Percentiles rank a stretch among this genome's conserved stretches.
phyloP scores from a whole-genome alignment of 2,113 vertebrate species.

The Abramis brama region DNA sequence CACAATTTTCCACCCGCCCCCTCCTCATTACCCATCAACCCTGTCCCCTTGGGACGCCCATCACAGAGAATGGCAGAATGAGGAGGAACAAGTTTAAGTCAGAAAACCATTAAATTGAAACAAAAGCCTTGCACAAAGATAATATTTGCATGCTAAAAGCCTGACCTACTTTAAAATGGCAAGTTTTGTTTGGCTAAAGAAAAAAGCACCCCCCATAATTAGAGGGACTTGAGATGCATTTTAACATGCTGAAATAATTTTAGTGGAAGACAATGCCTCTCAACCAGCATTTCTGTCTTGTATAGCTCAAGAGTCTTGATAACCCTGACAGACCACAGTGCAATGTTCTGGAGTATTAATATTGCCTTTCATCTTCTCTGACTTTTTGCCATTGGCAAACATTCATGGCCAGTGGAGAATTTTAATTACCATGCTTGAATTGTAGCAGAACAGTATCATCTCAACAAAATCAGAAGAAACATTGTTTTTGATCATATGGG shows the following conservation, averaged over 20 bases:
- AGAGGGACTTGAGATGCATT: conserved; percentile 38
- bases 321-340: conserved; percentile 39
- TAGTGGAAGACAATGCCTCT: conserved; percentile 37
- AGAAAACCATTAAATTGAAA: conserved; percentile 69
- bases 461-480: conserved; percentile 7
- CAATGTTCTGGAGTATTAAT: conserved; percentile 34
- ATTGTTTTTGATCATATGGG: not conserved
- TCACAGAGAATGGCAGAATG: conserved; percentile 66
- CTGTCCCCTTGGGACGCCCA: conserved; percentile 60
- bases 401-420: not conserved
- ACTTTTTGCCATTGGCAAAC: conserved; percentile 26
- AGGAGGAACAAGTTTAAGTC: conserved; percentile 66
- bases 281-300: conserved; percentile 39
- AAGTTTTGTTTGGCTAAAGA: conserved; percentile 60
- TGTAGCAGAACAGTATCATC: not conserved
- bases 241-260: conserved; percentile 33
- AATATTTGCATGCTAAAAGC: conserved; percentile 69
- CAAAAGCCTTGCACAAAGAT: conserved; percentile 61
- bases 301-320: conserved; percentile 43
- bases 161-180: conserved; percentile 73
- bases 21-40: conserved; percentile 66
- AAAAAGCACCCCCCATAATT: conserved; percentile 51
- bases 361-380: conserved; percentile 12
- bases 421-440: conserved; percentile 21
- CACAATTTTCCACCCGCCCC: conserved; percentile 67